Base-by-base conservation (phyloP, 1,140 invertebrate species). In the Nymphalis io region DNA sequence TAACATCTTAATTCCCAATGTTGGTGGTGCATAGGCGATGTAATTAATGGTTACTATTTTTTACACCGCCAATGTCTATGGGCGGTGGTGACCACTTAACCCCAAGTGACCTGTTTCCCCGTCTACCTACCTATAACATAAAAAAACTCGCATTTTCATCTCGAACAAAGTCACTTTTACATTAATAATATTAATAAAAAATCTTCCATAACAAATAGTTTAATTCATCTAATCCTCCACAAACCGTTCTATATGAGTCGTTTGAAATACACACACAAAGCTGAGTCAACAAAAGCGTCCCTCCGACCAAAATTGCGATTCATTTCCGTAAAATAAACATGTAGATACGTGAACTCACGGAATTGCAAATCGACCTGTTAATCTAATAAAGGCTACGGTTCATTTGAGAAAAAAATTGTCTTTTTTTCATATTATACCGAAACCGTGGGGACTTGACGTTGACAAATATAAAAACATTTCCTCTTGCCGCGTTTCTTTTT, bases 271-370 rank as follows among this genome's bases (percentile, higher is more conserved):
- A 59, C 15, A 60, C 60, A 83, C 84, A 78, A 80, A 62, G 75
- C 82, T 71, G 77, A 88, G 83, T 88, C 86, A 90, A 90, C 88
- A 90, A 84, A 76, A 80, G 67, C 61, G 72, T 63, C 81, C 79
- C 80, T 80, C 78, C 72, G 68, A 62, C 60, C 71, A 63, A 82
- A 87, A 90, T 87, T 80, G 83, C 87, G 82, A 89, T 89, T 90
- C 87, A 90, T 90, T 90, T 90, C 88, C 88, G 82, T 85, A 82
- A 89, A 90, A 88, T 87, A 90, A 90, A 90, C 88, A 90, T 86
- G 83, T 85, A 83, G 69, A 70, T 80, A 63, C 73, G 75, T 78
- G 81, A 82, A 87, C 84, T 86, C 78, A 89, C 87, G 80, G 88
- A 90, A 89, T 90, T 87, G 80, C 83, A 89, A 89, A 90, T 89